Evolutionary conservation across 1,140 invertebrate species (phyloP).

Genomic region (Drosophila ogumai): DNA sequence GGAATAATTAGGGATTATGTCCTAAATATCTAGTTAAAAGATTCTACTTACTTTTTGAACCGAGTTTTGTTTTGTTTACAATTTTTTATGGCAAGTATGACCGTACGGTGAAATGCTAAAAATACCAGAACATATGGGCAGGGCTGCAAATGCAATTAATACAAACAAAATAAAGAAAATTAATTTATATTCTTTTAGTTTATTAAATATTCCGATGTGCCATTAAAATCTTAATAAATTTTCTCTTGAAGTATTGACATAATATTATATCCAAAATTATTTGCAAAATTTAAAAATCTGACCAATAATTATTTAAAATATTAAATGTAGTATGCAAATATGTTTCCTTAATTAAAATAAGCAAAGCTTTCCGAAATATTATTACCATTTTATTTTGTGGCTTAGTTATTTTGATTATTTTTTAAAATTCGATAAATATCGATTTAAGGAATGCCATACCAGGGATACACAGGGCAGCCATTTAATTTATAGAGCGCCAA

Average conservation of each 20-base stretch:
- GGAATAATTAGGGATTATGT: no score
- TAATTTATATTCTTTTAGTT: background rate
- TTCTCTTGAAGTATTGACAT: no score
- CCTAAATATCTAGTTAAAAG: background rate
- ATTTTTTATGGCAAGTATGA: conserved; percentile 8
- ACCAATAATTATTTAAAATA: no score
- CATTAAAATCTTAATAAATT: no score
- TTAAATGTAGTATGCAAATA: no score
- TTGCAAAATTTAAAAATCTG: no score
- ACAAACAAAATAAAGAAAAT: background rate
- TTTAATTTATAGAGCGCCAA: background rate
- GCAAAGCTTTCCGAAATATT: no score
- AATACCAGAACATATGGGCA: background rate
- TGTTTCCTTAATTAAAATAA: no score
- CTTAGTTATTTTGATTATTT: no score
- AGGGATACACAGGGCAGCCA: background rate
- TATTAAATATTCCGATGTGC: no score
- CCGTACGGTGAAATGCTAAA: background rate
- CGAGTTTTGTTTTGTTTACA: conserved; percentile 20
- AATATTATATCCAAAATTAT: no score
- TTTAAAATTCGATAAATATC: background rate
- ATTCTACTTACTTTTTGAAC: conserved; percentile 4
- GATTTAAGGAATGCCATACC: background rate
- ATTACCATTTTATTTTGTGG: no score
- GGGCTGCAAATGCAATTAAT: background rate